Evolutionary conservation across 2,797 vertebrate species (phyloP), one percentile per base, ranked within the genome.

Genomic region (Bradypodion ventrale): DNA sequence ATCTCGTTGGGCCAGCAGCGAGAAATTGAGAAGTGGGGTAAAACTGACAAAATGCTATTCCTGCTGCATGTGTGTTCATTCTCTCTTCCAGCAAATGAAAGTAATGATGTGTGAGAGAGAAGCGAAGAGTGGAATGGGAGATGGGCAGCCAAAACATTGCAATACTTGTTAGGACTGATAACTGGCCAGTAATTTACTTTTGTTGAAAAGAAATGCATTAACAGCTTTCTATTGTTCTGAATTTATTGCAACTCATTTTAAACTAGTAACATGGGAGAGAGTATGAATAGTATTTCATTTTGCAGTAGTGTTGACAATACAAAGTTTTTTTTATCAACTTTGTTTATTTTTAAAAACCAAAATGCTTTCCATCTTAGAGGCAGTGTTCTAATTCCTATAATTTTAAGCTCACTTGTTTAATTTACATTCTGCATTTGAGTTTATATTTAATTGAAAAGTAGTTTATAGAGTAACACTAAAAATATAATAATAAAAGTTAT

Each of bases 301-400:
- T 52, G 60, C 46, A 29, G 60, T 68, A 5, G 32, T 66, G 19
- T 37, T 29, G 27, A 25, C 29, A 49, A n/a, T 72, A 42, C 5
- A 15, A 65, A 21, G 4, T 49, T 21, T 46, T 65, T 49, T 65
- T 49, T 81, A 70, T 82, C 85, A 76, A 56, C 13, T 8, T 0
- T 6, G 78, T 25, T 87, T 27, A 74, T 86, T 84, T 16, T 74
- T 85, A 37, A 63, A 83, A 87, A 63, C n/a, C 42, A 1, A 63
- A 83, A 84, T 35, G 32, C 21, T 6, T 32, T 56, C 23, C 19
- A 15, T 69, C 23, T 68, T 40, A 78, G 29, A 63, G 35, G 56
- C 44, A 62, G n/a, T 42, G 5, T 15, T n/a, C 12, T 27, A 42
- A 37, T 35, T 27, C 8, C 29, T 62, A 42, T n/a, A 27, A 29